Base-by-base conservation (phyloP, 2,888 invertebrate genomes). In the Netelia fuscicornis region DNA sequence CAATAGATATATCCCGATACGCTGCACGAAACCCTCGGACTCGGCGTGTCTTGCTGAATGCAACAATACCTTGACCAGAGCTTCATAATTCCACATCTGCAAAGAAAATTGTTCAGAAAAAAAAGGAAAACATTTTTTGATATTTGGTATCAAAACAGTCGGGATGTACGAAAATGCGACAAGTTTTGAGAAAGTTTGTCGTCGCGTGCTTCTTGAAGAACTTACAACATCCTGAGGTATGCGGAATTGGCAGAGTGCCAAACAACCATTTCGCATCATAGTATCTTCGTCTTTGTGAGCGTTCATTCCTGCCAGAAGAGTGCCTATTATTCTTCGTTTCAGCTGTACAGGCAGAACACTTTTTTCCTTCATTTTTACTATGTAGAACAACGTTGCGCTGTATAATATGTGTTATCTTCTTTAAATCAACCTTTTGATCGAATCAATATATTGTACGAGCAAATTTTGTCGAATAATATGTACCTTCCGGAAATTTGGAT, bases 211-310 rank as follows among this genome's bases (percentile, higher is more conserved):
- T 30, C 25, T 62, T 42, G 77, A 71, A 71, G 82, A 86, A 95
- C 96, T 94, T 94, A 98, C 98, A 94, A 99, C 98, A 95, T 99
- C 99, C 89, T 96, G 96, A 2, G 99, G 99, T 93, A 99, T 98
- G 93, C 97, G 97, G 93, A 99, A 98, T 94, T 98, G 98, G 92
- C 98, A 98, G 56, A 99, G 95, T 0, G 98, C 98, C 83, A 99
- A 95, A 94, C 99, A 99, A 74, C 98, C 98, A 94, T 99, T 99
- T 77, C 99, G 95, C 96, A 99, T 97, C 98, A 99, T 98, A 37
- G 98, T 98, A 88, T 97, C 97, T 92, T 98, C 98, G 48, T 96
- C 95, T 85, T 96, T 95, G 91, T 98, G 98, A 76, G 96, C 95
- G 89, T 97, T 97, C 98, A 99, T 98, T 20, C 97, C 98, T 91